A percentile compares a stretch with the other conserved stretches of the same genome.
phyloP scores from a whole-genome alignment of 1,140 invertebrate genomes.

The Leptinotarsa defecta region DNA sequence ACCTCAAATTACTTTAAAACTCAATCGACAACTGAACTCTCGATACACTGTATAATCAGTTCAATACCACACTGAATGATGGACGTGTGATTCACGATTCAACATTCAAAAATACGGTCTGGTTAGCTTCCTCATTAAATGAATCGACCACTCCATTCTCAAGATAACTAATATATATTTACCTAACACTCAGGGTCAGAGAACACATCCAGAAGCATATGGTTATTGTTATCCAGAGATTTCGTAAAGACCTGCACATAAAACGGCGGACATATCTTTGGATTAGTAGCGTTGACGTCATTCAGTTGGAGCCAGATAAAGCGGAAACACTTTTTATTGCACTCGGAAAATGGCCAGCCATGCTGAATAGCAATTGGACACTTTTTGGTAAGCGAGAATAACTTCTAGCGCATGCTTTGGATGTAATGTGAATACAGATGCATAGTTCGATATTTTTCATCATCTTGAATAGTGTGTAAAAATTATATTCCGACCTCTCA shows the following conservation, averaged over 20 bases:
- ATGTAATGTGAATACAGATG: background rate
- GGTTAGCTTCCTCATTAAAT: background rate
- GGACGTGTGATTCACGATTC: too few species aligned
- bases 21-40: too few species aligned
- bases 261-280: slow-evolving; percentile 39
- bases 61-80: too few species aligned
- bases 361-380: background rate
- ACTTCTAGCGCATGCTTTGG: too few species aligned
- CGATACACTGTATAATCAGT: too few species aligned
- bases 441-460: background rate
- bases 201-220: slow-evolving; percentile 50
- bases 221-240: slow-evolving; percentile 52
- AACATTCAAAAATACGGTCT: too few species aligned
- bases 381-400: background rate
- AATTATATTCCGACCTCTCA: too few species aligned
- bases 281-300: slow-evolving; percentile 16
- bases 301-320: slow-evolving; percentile 17
- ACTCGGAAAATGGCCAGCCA: background rate
- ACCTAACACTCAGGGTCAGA: slow-evolving; percentile 52
- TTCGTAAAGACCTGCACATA: slow-evolving; percentile 47
- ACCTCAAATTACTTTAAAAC: too few species aligned
- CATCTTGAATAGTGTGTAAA: too few species aligned
- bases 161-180: slow-evolving; percentile 31
- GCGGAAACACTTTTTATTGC: slow-evolving; percentile 11
- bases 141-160: background rate